Evolutionary conservation across 2,888 invertebrate genomes (phyloP).

Genomic region (Drosophila koepferae): DNA sequence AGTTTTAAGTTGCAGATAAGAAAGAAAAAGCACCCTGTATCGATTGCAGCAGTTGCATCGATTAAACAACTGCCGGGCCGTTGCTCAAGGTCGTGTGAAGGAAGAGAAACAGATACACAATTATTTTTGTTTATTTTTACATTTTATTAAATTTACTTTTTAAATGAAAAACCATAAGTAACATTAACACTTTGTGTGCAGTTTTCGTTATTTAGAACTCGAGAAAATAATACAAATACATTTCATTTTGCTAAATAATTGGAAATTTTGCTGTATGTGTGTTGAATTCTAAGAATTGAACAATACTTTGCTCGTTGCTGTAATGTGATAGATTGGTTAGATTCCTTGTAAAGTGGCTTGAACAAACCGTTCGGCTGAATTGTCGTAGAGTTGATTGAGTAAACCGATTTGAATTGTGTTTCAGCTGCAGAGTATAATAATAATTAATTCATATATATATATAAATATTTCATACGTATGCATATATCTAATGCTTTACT

Average conservation of each 20-base stretch:
- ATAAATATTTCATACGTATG: too few species aligned
- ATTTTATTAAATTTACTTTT: slow-evolving; percentile 50
- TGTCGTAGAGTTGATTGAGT: slow-evolving; percentile 30
- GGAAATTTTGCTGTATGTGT: slow-evolving; percentile 43
- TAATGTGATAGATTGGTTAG: slow-evolving; percentile 19
- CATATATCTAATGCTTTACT: slow-evolving; percentile 14
- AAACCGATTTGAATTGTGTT: slow-evolving; percentile 24
- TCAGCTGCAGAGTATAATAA: slow-evolving; percentile 29
- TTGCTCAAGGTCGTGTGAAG: neutral
- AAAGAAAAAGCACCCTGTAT: slow-evolving; percentile 46
- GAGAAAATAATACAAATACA: slow-evolving; percentile 55
- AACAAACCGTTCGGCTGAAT: slow-evolving; percentile 24
- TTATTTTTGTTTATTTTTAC: slow-evolving; percentile 18
- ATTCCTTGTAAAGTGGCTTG: slow-evolving; percentile 31
- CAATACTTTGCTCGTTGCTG: slow-evolving; percentile 49
- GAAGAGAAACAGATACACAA: neutral
- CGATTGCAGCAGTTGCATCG: slow-evolving; percentile 57
- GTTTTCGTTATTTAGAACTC: slow-evolving; percentile 44
- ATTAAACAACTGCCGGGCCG: slow-evolving; percentile 58
- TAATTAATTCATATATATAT: neutral
- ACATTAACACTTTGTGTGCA: slow-evolving; percentile 54
- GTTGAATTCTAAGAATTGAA: slow-evolving; percentile 37
- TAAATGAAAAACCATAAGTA: slow-evolving; percentile 49
- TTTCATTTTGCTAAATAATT: slow-evolving; percentile 56
- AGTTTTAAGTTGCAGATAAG: neutral